A percentile compares a stretch with the other conserved stretches of the same genome.
Conservation (phyloP, 1,140 invertebrate species). For the Conopomorpha cramerella region DNA sequence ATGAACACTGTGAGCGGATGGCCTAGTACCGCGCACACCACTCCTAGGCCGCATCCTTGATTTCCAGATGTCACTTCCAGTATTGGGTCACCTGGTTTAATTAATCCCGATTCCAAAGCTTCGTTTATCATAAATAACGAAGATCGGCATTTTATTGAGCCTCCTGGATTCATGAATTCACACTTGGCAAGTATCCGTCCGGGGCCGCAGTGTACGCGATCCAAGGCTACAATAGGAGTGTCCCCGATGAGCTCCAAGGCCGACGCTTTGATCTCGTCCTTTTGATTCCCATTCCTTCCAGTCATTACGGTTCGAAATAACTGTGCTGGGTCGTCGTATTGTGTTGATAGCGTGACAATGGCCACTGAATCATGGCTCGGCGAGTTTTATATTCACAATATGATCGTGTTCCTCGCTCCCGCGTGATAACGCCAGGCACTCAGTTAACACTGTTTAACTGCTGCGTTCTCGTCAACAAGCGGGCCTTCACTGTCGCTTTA, state of each 20-base stretch:
- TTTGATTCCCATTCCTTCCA: too few relatives aligned
- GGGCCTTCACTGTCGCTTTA: too few relatives aligned
- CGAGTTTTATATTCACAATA: too few relatives aligned
- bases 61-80: conserved; percentile 46
- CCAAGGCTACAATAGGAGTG: conserved; percentile 39
- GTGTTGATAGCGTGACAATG: too few relatives aligned
- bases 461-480: too few relatives aligned
- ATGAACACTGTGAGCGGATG: conserved; percentile 39
- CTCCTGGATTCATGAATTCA: conserved; percentile 49
- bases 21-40: conserved; percentile 37
- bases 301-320: too few relatives aligned
- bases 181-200: conserved; percentile 44
- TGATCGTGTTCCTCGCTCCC: too few relatives aligned
- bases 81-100: conserved; percentile 30
- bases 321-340: too few relatives aligned
- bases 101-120: conserved; percentile 20
- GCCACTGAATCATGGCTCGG: too few relatives aligned
- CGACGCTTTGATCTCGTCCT: conserved; percentile 35
- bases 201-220: conserved; percentile 33
- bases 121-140: conserved; percentile 37
- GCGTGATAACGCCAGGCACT: too few relatives aligned
- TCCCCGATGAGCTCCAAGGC: conserved; percentile 43
- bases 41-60: conserved; percentile 41
- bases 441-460: too few relatives aligned
- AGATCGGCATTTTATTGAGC: conserved; percentile 44